Conservation (phyloP, 2,888 invertebrate species). For the Pollenia amentaria region DNA sequence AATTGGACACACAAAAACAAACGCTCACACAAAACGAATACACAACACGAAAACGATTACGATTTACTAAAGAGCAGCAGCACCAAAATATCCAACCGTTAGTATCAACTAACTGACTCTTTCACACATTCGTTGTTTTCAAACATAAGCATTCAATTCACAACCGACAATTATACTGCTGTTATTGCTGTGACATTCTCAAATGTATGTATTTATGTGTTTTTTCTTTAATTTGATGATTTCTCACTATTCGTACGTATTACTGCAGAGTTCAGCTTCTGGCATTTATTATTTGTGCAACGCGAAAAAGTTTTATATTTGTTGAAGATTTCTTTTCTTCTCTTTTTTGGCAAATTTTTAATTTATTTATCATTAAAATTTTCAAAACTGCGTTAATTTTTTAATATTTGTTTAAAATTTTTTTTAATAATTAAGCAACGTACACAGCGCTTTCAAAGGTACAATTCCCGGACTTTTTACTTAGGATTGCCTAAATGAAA, state of each 20-base stretch:
- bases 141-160: slow-evolving; percentile 45
- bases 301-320: slow-evolving; percentile 73
- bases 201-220: slow-evolving; percentile 53
- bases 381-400: slow-evolving; percentile 14
- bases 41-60: slow-evolving; percentile 55
- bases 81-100: not conserved
- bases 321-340: not conserved
- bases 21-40: slow-evolving; percentile 53
- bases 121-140: slow-evolving; percentile 63
- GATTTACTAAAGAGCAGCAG: slow-evolving; percentile 33
- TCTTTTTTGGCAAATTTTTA: slow-evolving; percentile 15
- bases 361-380: slow-evolving; percentile 18
- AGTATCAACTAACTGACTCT: slow-evolving; percentile 63
- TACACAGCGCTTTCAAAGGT: slow-evolving; percentile 66
- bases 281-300: slow-evolving; percentile 77
- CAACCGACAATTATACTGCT: slow-evolving; percentile 54
- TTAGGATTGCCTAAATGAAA: slow-evolving; percentile 75
- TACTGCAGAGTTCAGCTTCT: slow-evolving; percentile 53
- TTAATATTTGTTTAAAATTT: slow-evolving; percentile 26
- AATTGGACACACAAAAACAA: slow-evolving; percentile 52
- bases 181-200: slow-evolving; percentile 66
- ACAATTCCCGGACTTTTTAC: slow-evolving; percentile 77
- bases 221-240: slow-evolving; percentile 44
- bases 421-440: slow-evolving; percentile 56
- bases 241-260: slow-evolving; percentile 53